Evolutionary conservation across 2,888 invertebrate species (phyloP).

Genomic region (Pomacea canaliculata): DNA sequence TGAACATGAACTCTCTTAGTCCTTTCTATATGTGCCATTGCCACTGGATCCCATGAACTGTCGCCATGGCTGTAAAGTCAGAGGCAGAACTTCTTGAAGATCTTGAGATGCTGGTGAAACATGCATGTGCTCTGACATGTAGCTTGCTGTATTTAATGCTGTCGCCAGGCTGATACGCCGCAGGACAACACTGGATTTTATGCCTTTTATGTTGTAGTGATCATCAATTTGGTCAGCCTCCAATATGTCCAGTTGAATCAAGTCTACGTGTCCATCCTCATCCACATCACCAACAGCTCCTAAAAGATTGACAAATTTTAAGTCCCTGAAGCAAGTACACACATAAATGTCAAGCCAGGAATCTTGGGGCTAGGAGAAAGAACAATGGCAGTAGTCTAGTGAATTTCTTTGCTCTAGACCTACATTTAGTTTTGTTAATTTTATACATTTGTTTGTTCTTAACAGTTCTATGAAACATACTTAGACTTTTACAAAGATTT

Average conservation of each 20-base stretch:
- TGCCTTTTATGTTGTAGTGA: background rate
- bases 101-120: too few species aligned
- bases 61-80: conserved; percentile 14
- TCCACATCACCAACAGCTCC: conserved; percentile 31
- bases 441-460: too few species aligned
- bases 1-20: too few species aligned
- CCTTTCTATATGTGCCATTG: conserved; percentile 4
- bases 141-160: background rate
- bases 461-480: too few species aligned
- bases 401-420: too few species aligned
- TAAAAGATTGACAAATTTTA: background rate
- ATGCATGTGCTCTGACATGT: too few species aligned
- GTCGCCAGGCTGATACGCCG: background rate
- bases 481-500: too few species aligned
- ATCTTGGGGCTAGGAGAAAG: too few species aligned
- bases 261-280: conserved; percentile 26
- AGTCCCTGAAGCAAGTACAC: too few species aligned
- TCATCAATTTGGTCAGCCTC: background rate
- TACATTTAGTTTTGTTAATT: too few species aligned
- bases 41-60: conserved; percentile 17
- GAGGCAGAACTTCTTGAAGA: background rate
- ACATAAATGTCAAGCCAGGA: too few species aligned
- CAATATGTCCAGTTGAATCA: background rate
- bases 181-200: background rate
- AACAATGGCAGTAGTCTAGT: too few species aligned